Evolutionary conservation across 2,113 vertebrate species (phyloP), one percentile per base, ranked within the genome.

Genomic region (Plestiodon gilberti): DNA sequence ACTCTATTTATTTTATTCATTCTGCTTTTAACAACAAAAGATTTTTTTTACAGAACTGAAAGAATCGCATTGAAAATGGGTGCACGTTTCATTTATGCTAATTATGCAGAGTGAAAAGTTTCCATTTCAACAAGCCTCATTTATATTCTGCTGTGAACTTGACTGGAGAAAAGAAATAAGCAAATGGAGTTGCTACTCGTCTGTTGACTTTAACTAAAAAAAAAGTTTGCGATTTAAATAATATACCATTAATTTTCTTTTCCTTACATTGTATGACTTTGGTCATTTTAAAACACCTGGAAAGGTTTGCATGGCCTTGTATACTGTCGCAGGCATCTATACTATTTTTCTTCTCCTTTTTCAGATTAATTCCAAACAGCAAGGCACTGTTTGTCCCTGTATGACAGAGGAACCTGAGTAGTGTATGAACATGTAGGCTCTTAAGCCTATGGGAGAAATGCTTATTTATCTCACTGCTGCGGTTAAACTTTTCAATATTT

Each of bases 21-120:
- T 1, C 4, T 43, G 83, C 93, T 76, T 61, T 78, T 40, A 30
- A 91, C 84, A 94, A 23, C 93, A 93, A 94, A 91, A 92, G 92
- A 92, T 92, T 48, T 48, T 48, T 95, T 38, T 96, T 48, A 87
- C 85, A 83, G 88, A 95, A 94, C 89, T 92, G 92, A 95, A 95
- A 93, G 89, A 62, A 92, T 57, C 74, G 82, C 91, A 92, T 90
- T 94, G 86, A 95, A 85, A 96, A 95, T 84, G 88, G 83, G 81
- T 87, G 92, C 89, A 90, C 88, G 81, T 95, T 96, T 91, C 89
- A 93, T 94, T 96, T 93, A 93, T 92, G 92, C 89, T 95, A 94
- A 95, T 94, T 96, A 96, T 94, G 87, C 91, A 93, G 10, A 67
- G 86, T 91, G 88, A 95, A 95, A 94, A 93, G 92, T 95, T 96